phyloP scores from a whole-genome alignment of 2,888 invertebrate genomes.

The Metellina segmentata region DNA sequence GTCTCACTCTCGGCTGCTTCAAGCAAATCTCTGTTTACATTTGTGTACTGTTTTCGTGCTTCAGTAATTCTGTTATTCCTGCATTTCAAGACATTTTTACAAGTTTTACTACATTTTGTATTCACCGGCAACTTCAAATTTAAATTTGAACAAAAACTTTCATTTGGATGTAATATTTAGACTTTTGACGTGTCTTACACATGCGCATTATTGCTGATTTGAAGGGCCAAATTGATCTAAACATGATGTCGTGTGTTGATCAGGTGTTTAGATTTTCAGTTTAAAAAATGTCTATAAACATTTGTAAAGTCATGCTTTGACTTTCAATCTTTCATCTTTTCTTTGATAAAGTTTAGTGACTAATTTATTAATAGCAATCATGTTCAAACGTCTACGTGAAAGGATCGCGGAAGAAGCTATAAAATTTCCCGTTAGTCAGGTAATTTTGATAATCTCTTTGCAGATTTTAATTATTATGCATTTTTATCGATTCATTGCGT shows the following conservation, averaged over 20 bases:
- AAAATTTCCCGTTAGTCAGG: constrained; percentile 75
- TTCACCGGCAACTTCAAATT: not conserved
- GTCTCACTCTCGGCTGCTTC: not conserved
- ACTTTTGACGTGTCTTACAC: constrained; percentile 47
- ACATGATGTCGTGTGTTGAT: constrained; percentile 7
- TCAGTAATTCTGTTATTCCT: not conserved
- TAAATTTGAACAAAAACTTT: not conserved
- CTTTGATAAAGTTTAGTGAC: not conserved
- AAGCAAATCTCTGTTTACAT: not conserved
- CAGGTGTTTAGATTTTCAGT: not conserved
- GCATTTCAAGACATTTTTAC: too few relatives aligned
- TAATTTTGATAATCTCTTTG: constrained; percentile 1
- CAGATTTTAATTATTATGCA: too few relatives aligned
- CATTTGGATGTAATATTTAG: not conserved
- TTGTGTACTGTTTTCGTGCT: not conserved
- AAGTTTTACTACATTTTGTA: not conserved
- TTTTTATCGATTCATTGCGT: too few relatives aligned
- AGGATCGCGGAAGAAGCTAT: constrained; percentile 69
- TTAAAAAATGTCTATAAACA: not conserved
- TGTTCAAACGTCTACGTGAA: constrained; percentile 70
- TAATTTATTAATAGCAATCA: constrained; percentile 21
- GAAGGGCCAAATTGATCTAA: constrained; percentile 18
- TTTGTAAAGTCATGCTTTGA: not conserved
- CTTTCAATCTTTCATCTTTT: not conserved
- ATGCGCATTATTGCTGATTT: constrained; percentile 35